These are phyloP conservation scores for Monodelphis domestica DNA, from an alignment of 2,797 vertebrate species.

Conservation along the genomic window DNA sequence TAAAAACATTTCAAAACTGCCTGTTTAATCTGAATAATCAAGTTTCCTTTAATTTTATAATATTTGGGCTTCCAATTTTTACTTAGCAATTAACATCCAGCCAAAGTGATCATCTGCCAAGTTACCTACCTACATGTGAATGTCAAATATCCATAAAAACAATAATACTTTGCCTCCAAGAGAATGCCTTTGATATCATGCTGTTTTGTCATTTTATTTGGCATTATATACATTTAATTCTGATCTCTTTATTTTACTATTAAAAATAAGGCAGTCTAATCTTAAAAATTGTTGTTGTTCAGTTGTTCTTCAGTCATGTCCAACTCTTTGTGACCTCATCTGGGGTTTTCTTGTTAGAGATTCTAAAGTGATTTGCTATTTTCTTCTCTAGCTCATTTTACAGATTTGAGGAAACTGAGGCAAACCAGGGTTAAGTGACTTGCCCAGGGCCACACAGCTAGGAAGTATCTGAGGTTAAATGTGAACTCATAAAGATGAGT, in stretches of 20 bases:
- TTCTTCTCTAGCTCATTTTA: no score
- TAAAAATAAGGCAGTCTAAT: not conserved
- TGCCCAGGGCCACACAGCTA: no score
- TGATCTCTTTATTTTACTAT: slow-evolving; percentile 45
- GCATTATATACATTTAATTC: slow-evolving; percentile 13
- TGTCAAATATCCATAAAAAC: not conserved
- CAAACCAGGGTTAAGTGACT: no score
- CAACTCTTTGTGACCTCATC: no score
- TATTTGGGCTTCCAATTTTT: slow-evolving; percentile 12
- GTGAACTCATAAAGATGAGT: no score
- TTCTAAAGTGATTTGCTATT: no score
- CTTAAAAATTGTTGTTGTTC: no score
- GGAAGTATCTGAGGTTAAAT: no score
- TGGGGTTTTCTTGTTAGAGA: no score
- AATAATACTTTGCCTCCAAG: not conserved
- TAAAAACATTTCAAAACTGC: not conserved
- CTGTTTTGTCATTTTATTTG: not conserved
- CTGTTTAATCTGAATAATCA: slow-evolving; percentile 6
- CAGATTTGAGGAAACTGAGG: no score
- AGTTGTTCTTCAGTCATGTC: no score
- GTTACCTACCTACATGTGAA: not conserved
- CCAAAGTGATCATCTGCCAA: not conserved
- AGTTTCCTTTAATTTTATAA: not conserved
- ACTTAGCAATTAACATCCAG: not conserved
- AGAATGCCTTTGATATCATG: not conserved